These are phyloP conservation scores for Columbina picui DNA, from an alignment of 2,113 vertebrate species.

Conservation along the genomic window DNA sequence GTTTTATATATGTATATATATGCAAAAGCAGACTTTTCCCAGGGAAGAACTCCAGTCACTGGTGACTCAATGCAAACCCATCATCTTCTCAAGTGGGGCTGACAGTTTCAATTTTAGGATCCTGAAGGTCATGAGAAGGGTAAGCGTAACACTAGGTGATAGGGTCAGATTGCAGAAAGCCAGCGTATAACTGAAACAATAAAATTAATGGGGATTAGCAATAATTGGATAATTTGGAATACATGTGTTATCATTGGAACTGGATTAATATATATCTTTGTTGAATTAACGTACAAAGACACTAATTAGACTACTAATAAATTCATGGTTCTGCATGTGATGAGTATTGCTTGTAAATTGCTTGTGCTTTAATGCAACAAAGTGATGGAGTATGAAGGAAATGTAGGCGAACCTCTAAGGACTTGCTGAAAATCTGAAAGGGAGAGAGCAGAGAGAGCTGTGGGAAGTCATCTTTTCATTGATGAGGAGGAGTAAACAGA, in stretches of 20 bases:
- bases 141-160: background rate
- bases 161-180: background rate
- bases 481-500: background rate
- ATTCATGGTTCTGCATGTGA: slow-evolving; percentile 5
- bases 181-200: background rate
- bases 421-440: background rate
- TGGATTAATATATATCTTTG: slow-evolving; percentile 19
- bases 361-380: background rate
- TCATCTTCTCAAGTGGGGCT: background rate
- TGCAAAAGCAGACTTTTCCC: background rate
- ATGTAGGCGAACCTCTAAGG: background rate
- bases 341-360: background rate
- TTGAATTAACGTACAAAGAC: slow-evolving; percentile 10
- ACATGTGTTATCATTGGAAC: background rate
- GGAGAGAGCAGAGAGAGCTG: background rate
- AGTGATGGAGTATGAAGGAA: background rate
- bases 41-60: background rate
- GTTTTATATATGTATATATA: too few species aligned
- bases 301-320: slow-evolving; percentile 33
- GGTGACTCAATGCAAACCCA: background rate
- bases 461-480: background rate
- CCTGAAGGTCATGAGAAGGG: background rate
- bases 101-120: background rate
- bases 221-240: slow-evolving; percentile 15
- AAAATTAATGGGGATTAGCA: background rate